Percentiles rank a stretch among this genome's conserved stretches.
Evolutionary conservation across 2,888 invertebrate genomes (phyloP).

Genomic region (Clepsis dumicolana): DNA sequence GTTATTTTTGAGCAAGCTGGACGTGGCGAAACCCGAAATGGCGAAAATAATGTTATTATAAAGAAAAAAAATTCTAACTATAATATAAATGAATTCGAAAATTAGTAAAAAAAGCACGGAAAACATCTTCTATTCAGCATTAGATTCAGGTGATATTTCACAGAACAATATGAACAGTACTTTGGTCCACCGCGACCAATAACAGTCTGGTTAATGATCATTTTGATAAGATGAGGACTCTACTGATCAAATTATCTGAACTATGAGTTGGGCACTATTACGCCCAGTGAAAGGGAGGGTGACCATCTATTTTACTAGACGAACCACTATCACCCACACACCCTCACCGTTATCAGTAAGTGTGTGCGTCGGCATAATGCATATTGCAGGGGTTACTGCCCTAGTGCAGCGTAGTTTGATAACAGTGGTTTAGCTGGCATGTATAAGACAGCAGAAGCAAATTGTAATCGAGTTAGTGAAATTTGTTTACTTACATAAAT

Average conservation of each 20-base stretch:
- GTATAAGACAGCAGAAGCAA: conserved; percentile 26
- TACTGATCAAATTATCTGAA: conserved; percentile 48
- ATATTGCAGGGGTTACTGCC: conserved; percentile 76
- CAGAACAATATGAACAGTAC: no score
- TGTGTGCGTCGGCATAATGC: conserved; percentile 42
- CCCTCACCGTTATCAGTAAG: conserved; percentile 46
- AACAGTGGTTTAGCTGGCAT: conserved; percentile 36
- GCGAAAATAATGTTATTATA: no score
- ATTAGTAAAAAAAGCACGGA: no score
- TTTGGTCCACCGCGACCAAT: no score
- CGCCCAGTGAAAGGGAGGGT: conserved; percentile 83
- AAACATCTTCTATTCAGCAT: no score
- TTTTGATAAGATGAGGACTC: not conserved
- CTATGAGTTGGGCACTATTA: conserved; percentile 72
- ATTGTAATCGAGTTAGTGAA: not conserved
- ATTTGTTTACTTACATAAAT: no score
- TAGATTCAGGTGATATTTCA: no score
- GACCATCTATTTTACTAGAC: conserved; percentile 78
- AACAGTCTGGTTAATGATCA: not conserved
- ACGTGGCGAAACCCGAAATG: no score
- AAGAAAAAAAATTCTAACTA: no score
- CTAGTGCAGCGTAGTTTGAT: conserved; percentile 46
- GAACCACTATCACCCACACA: conserved; percentile 67
- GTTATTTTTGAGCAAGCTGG: no score
- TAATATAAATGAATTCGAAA: no score